Conservation (phyloP, 1,140 invertebrate species). For the Acromyrmex heyeri region DNA sequence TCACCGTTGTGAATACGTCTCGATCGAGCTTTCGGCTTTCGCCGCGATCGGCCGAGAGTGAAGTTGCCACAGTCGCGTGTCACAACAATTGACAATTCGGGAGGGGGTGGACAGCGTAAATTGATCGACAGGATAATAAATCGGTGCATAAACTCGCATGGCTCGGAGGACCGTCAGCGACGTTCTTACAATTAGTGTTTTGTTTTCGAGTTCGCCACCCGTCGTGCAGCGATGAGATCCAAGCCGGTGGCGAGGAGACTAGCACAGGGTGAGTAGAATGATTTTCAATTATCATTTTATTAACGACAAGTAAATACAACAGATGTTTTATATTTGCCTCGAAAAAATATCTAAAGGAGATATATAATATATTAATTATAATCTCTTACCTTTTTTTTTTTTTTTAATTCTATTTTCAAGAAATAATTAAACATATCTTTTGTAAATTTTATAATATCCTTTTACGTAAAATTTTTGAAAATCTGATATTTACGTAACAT, state of each 20-base stretch:
- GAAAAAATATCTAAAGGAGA: not conserved
- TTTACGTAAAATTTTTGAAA: not conserved
- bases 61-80: not conserved
- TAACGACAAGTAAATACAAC: not conserved
- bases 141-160: constrained; percentile 80
- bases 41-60: constrained; percentile 13
- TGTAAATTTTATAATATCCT: not conserved
- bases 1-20: constrained; percentile 30
- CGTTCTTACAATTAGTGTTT: constrained; percentile 81
- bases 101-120: constrained; percentile 59
- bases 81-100: constrained; percentile 14
- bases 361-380: not conserved
- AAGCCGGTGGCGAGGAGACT: constrained; percentile 86
- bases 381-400: not conserved
- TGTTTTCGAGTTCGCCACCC: constrained; percentile 79
- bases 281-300: not conserved
- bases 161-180: constrained; percentile 79
- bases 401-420: not conserved
- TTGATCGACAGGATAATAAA: constrained; percentile 70
- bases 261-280: constrained; percentile 84
- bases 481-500: not conserved
- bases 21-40: constrained; percentile 9
- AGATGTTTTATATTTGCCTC: not conserved
- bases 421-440: not conserved
- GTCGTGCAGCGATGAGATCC: constrained; percentile 85